phyloP scores from a whole-genome alignment of 2,113 vertebrate species.

The Mormyrus iriodes region DNA sequence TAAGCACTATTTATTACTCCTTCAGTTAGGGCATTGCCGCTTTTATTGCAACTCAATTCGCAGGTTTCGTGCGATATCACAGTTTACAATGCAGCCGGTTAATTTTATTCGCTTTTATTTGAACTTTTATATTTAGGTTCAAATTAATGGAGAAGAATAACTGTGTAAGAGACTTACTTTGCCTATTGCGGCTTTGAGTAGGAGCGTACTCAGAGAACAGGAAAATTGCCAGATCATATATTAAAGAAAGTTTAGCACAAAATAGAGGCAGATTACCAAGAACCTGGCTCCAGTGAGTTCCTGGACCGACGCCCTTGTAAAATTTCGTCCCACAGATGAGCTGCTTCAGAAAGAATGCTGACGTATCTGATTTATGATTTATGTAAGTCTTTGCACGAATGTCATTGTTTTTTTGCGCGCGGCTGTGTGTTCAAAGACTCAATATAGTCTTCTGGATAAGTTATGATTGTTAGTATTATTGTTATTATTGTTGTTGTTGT shows the following conservation, averaged over 20 bases:
- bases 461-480: neutral
- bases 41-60: slow-evolving; percentile 16
- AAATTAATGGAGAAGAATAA: neutral
- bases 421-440: neutral
- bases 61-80: neutral
- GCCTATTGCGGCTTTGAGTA: neutral
- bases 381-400: neutral
- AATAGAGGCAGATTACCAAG: slow-evolving; percentile 61
- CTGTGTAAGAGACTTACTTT: neutral
- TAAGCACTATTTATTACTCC: slow-evolving; percentile 1
- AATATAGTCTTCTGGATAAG: neutral
- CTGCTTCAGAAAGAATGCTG: slow-evolving; percentile 67
- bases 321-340: slow-evolving; percentile 76
- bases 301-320: slow-evolving; percentile 75
- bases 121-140: neutral
- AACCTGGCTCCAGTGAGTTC: slow-evolving; percentile 68
- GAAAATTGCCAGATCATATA: neutral
- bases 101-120: slow-evolving; percentile 10
- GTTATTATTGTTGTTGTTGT: neutral
- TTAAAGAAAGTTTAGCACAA: slow-evolving; percentile 46
- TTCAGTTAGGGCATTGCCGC: neutral
- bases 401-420: neutral
- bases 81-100: slow-evolving; percentile 1
- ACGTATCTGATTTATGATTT: slow-evolving; percentile 28
- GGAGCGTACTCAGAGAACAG: neutral